A percentile compares a stretch with the other conserved stretches of the same genome.
Conservation (phyloP, 1,140 invertebrate genomes). For the Caenorhabditis latens region DNA sequence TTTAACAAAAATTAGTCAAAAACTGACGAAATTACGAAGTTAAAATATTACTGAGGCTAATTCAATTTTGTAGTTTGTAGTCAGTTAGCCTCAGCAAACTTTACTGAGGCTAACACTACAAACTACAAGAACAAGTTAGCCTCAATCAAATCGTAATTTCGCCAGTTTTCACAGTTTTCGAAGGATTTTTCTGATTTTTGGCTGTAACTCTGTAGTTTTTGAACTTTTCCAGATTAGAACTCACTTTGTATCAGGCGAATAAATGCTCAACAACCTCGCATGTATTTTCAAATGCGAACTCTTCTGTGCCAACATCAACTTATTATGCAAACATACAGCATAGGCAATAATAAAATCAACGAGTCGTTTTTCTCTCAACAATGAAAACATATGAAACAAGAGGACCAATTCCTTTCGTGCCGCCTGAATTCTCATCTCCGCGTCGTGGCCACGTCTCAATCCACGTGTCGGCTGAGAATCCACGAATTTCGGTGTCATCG, state of each 20-base stretch:
- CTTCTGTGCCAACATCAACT: neutral
- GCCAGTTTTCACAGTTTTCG: too few relatives aligned
- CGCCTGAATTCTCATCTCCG: neutral
- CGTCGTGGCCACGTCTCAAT: neutral
- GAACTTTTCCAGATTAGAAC: neutral
- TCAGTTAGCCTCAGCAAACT: neutral
- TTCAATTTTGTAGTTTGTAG: neutral
- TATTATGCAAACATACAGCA: conserved; percentile 8
- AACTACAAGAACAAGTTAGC: neutral
- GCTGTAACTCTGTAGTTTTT: neutral
- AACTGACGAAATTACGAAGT: too few relatives aligned
- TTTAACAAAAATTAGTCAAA: neutral
- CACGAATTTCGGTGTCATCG: neutral
- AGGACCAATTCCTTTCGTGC: neutral
- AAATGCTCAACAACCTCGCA: neutral
- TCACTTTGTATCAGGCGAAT: neutral
- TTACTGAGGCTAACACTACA: neutral
- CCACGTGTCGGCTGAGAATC: conserved; percentile 25
- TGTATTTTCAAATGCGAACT: neutral
- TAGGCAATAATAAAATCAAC: neutral
- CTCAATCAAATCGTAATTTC: neutral
- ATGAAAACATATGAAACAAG: neutral
- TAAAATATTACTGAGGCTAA: too few relatives aligned
- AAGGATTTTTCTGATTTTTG: neutral
- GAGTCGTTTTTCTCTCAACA: neutral